Evolutionary conservation across 2,888 invertebrate species (phyloP), one percentile per base, ranked within the genome.

Genomic region (Imbricaverruca yamaguchii): DNA sequence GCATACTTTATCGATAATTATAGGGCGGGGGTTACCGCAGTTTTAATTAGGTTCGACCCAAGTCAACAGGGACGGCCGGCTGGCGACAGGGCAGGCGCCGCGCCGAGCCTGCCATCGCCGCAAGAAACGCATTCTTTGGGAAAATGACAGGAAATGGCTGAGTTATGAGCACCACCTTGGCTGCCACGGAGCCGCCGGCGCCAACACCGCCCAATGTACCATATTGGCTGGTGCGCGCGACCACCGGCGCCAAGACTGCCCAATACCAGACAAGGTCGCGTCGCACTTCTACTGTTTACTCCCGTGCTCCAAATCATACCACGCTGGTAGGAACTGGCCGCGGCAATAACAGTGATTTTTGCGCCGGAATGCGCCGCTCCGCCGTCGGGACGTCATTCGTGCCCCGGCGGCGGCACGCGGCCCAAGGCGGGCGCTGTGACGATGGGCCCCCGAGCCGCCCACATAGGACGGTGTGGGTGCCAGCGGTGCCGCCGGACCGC

Each of bases 111-210:
- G 10, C 53, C n/a, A 10, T n/a, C 55, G 74, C 55, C 74, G 39
- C 74, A 74, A 74, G 74, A 74, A 53, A 74, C 74, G 55, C 74
- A 74, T 74, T 74, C 74, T 21, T 18, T 21, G n/a, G 53, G 53
- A 53, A 74, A 74, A 74, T n/a, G 74, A 74, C 74, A 74, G 74
- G 74, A 74, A 74, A 74, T 74, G 74, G 55, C 53, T 74, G 74
- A 74, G 55, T 74, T 74, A 74, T 74, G 55, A 53, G 74, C 21
- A 21, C 74, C 15, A 21, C 69, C 15, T 25, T 18, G 74, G 23
- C 23, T 55, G 23, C 4, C 53, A 21, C 55, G 10, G 21, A 55
- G 53, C 74, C 74, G 74, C 21, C 74, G 53, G 74, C 74, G 53
- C 8, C 69, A 39, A 4, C 13, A 39, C 25, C 3, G 39, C 10